Percentiles rank a stretch among this genome's conserved stretches.
These are phyloP conservation scores for Gryon sp. DNA, from an alignment of 1,140 invertebrate genomes.

Conservation along the genomic window DNA sequence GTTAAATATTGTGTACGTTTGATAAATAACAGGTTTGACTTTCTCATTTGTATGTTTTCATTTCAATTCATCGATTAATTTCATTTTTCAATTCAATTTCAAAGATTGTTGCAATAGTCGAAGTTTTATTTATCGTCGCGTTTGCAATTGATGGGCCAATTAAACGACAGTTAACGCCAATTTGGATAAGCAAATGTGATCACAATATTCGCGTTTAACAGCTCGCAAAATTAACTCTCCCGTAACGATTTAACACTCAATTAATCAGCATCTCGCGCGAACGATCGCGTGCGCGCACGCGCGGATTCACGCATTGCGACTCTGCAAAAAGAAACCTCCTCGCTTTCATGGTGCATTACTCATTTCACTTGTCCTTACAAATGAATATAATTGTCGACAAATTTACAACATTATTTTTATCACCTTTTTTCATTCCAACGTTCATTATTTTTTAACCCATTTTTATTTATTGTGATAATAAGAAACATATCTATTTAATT, in stretches of 20 bases:
- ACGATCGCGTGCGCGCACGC: constrained; percentile 31
- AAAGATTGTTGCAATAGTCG: no score
- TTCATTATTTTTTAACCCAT: not conserved
- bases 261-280: constrained; percentile 55
- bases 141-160: not conserved
- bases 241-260: constrained; percentile 48
- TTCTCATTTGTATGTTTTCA: not conserved
- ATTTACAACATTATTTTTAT: not conserved
- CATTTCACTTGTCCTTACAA: constrained; percentile 20
- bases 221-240: constrained; percentile 16
- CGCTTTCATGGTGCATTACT: constrained; percentile 28
- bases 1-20: not conserved
- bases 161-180: not conserved
- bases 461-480: not conserved
- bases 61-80: no score
- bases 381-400: not conserved
- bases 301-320: constrained; percentile 24
- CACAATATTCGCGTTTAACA: constrained; percentile 13
- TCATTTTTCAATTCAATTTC: no score
- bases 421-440: not conserved
- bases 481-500: no score
- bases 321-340: constrained; percentile 23
- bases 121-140: no score
- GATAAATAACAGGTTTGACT: not conserved
- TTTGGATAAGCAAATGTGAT: not conserved